Evolutionary conservation across 2,888 invertebrate genomes (phyloP).

Genomic region (Portevinia maculata): DNA sequence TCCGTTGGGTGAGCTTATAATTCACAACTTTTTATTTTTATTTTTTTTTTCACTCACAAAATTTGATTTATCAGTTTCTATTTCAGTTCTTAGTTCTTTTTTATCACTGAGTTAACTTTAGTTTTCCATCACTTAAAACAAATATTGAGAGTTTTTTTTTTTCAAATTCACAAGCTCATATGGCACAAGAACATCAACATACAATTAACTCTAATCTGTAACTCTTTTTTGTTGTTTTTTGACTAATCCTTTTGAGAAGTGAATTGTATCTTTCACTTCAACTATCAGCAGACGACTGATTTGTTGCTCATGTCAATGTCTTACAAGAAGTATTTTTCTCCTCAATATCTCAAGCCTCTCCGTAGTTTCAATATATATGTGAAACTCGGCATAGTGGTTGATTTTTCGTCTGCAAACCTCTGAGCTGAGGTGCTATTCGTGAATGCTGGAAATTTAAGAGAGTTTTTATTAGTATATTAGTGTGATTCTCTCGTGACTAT

Average conservation of each 20-base stretch:
- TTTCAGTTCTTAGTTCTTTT: neutral
- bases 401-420: constrained; percentile 57
- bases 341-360: constrained; percentile 54
- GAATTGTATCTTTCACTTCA: constrained; percentile 79
- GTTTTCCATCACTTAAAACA: constrained; percentile 1
- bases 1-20: constrained; percentile 51
- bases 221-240: constrained; percentile 51
- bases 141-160: neutral
- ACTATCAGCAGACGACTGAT: constrained; percentile 81
- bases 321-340: constrained; percentile 80
- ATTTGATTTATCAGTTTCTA: constrained; percentile 37
- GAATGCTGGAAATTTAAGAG: constrained; percentile 53
- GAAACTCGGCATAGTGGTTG: constrained; percentile 27
- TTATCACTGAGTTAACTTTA: constrained; percentile 17
- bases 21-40: neutral
- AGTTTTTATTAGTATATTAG: constrained; percentile 8
- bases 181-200: constrained; percentile 48
- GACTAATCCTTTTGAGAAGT: constrained; percentile 56
- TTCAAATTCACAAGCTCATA: constrained; percentile 41
- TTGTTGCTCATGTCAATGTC: constrained; percentile 78
- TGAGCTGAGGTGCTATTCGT: constrained; percentile 42
- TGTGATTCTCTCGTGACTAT: neutral
- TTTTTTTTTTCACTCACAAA: constrained; percentile 10
- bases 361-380: constrained; percentile 35
- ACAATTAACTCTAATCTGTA: constrained; percentile 17